Evolutionary conservation across 2,113 vertebrate species (phyloP), one percentile per base, ranked within the genome.

Genomic region (Pedionomus torquatus): DNA sequence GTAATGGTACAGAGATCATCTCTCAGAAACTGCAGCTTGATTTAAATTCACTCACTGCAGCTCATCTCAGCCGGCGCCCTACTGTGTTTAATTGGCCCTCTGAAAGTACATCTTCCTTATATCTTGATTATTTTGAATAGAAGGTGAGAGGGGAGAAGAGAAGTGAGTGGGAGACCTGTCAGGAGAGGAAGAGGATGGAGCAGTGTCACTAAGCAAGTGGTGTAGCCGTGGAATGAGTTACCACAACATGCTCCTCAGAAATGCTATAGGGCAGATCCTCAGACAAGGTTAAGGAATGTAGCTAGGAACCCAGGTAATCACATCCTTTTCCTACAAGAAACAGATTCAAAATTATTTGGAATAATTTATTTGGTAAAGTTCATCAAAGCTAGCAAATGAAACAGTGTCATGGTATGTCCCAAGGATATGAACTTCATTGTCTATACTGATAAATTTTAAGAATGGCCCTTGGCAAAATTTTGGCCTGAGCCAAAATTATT

Each of bases 1-100:
- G 74, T 76, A 72, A 66, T 21, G n/a, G 31, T 63, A 79, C 33
- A 87, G 52, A 92, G 55, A 87, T 85, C 72, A 66, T 55, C 46
- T 71, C 78, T 80, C 66, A 68, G 84, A 95, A 95, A 77, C 43
- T 55, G 74, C 90, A 91, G 91, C 80, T 92, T 96, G 83, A 95
- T 97, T 97, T 96, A 95, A 95, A 97, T 96, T 95, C 95, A 86
- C 23, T 92, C 41, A 78, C 46, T 87, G 87, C 70, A 90, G 79
- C 66, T 93, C 87, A 77, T 91, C 70, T 93, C 80, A 87, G 72
- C 80, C 93, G 85, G 48, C 83, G 52, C 80, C 92, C 92, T 87
- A 92, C 93, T 96, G 94, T 75, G 89, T 78, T 95, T 97, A 97
- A 97, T 83, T 97, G 77, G 66, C 64, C 68, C 77, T 94, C 88